Conservation (phyloP, 1,140 invertebrate genomes). For the Eupeodes corollae region DNA sequence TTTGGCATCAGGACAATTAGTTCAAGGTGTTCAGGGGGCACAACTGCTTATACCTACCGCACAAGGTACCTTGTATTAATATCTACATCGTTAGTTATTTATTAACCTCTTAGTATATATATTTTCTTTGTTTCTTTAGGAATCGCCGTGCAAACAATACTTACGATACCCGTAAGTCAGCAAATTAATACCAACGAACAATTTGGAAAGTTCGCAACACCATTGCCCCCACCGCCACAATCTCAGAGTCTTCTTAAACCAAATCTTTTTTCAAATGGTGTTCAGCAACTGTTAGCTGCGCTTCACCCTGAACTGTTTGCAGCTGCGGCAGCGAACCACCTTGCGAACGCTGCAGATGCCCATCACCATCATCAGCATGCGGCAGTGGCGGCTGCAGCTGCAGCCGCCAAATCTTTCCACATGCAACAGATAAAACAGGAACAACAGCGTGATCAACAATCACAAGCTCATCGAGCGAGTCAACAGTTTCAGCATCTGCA, state of each 20-base stretch:
- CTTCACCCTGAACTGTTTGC: slow-evolving; percentile 34
- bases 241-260: slow-evolving; percentile 34
- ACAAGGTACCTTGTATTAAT: slow-evolving; percentile 55
- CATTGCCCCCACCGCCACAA: slow-evolving; percentile 19
- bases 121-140: slow-evolving; percentile 43
- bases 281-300: slow-evolving; percentile 32
- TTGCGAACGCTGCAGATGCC: slow-evolving; percentile 9
- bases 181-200: slow-evolving; percentile 60
- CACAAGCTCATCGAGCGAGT: slow-evolving; percentile 16
- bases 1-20: slow-evolving; percentile 77
- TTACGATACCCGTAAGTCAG: slow-evolving; percentile 81
- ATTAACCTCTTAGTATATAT: not conserved
- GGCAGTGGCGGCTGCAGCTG: slow-evolving; percentile 12
- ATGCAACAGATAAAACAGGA: slow-evolving; percentile 32
- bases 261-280: slow-evolving; percentile 33
- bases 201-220: slow-evolving; percentile 28
- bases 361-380: no score
- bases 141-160: slow-evolving; percentile 83
- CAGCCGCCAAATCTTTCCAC: slow-evolving; percentile 22
- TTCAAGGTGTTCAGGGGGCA: slow-evolving; percentile 83
- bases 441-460: slow-evolving; percentile 24
- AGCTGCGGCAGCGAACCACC: slow-evolving; percentile 30
- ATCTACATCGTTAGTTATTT: not conserved
- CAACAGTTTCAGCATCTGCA: slow-evolving; percentile 9
- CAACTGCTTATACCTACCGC: slow-evolving; percentile 88